A percentile compares a stretch with the other conserved stretches of the same genome.
These are phyloP conservation scores for Parotia lawesii DNA, from an alignment of 2,113 vertebrate genomes.

Conservation along the genomic window DNA sequence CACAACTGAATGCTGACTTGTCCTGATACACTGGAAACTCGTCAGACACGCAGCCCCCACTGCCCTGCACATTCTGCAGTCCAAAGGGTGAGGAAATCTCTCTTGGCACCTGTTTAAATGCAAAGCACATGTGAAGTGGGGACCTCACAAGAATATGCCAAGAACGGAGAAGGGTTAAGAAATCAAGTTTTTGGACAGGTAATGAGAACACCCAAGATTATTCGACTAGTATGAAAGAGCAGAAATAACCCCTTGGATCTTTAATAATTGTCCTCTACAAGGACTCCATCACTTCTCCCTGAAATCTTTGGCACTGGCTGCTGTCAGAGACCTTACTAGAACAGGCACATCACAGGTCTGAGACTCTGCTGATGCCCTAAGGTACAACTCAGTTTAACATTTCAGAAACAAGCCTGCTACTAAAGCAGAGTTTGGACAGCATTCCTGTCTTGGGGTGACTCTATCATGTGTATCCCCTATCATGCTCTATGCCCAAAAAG, in stretches of 20 bases:
- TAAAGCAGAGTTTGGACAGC: neutral
- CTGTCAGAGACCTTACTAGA: neutral
- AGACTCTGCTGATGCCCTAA: neutral
- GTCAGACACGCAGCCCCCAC: neutral
- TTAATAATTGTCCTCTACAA: accelerated
- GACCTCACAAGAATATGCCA: neutral
- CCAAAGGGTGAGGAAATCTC: neutral
- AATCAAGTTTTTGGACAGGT: neutral
- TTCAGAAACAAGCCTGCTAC: neutral
- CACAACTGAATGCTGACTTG: neutral
- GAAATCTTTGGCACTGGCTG: neutral
- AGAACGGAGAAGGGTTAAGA: neutral
- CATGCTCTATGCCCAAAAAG: too few species aligned
- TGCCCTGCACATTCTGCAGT: too few species aligned
- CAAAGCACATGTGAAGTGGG: neutral
- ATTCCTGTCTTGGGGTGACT: too few species aligned
- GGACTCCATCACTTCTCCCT: neutral
- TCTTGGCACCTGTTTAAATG: neutral
- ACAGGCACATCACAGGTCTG: neutral
- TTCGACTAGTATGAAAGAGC: neutral
- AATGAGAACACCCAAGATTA: neutral
- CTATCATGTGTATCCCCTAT: too few species aligned
- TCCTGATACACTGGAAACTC: neutral
- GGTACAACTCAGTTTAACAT: neutral
- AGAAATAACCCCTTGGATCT: neutral